Percentiles rank a stretch among this genome's conserved stretches.
Evolutionary conservation across 2,113 vertebrate genomes (phyloP).

Genomic region (Sinocyclocheilus anshuiensis): DNA sequence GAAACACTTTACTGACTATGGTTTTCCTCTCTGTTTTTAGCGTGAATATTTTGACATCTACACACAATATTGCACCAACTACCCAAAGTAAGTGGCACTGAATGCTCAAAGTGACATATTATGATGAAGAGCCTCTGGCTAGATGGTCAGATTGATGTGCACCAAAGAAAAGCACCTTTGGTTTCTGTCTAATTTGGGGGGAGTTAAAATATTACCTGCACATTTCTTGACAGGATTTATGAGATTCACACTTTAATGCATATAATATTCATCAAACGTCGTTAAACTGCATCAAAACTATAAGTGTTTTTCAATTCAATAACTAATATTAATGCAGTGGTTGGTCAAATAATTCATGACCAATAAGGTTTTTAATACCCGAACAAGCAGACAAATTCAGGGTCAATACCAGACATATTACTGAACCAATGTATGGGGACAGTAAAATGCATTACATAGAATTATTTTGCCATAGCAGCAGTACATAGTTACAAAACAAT

Average conservation of each 20-base stretch:
- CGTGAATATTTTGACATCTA: slow-evolving; percentile 93
- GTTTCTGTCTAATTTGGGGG: neutral
- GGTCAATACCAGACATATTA: neutral
- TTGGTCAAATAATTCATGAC: neutral
- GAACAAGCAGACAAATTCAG: neutral
- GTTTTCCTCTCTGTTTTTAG: slow-evolving; percentile 67
- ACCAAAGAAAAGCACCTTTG: neutral
- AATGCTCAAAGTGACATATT: neutral
- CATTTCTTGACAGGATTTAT: no score
- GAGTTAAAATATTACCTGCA: no score
- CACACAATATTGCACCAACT: slow-evolving; percentile 96
- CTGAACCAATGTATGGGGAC: neutral
- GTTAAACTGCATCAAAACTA: no score
- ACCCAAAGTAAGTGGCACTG: slow-evolving; percentile 86
- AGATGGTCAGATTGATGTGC: neutral
- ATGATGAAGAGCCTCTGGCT: neutral
- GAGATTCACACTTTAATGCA: no score
- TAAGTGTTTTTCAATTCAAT: neutral
- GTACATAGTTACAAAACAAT: no score
- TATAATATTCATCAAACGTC: no score
- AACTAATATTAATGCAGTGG: neutral
- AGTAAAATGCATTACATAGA: neutral
- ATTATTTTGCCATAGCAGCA: no score
- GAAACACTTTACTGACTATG: neutral
- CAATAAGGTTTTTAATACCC: neutral